Evolutionary conservation across 2,888 invertebrate species (phyloP), one percentile per base, ranked within the genome.

Genomic region (Conops quadrifasciatus): DNA sequence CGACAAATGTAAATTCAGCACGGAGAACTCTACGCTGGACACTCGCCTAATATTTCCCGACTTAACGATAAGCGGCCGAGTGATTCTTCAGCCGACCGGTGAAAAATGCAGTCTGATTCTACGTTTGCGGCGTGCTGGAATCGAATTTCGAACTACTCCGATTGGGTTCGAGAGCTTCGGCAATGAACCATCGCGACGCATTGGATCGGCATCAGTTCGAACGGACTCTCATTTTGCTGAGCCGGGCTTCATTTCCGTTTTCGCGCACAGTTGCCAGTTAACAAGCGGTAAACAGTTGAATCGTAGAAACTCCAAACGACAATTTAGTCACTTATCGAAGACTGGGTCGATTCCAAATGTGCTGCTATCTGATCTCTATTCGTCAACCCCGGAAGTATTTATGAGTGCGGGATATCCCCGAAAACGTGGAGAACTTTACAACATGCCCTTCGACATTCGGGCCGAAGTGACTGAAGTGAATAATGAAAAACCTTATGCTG

Each of bases 201-300:
- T 78, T 30, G 80, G 81, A 13, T 77, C 82, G 1, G 83, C 86
- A 15, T 83, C 85, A 0, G 84, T 85, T 24, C 90, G 92, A 83
- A 93, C 93, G 0, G 93, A 93, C 80, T 93, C 94, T 0, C 93
- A 93, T 81, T 94, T 94, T 79, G 89, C 94, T 0, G 94, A 94
- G 78, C 94, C 94, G 0, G 92, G 94, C 16, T 94, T 94, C 78
- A 92, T 94, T 47, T 94, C 94, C 59, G 93, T 94, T 0, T 94
- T 94, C 79, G 94, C 94, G 0, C 94, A 94, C 75, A 93, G 93
- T 0, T 94, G 94, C 79, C 91, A 92, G 78, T 90, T 90, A 82
- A 67, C 82, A 3, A 79, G 77, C 36, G 83, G 83, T n/a, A 81
- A 82, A 13, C 79, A 82, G 47, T 73, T 83, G 28, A n/a, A n/a